Evolutionary conservation across 2,888 invertebrate species (phyloP), one percentile per base, ranked within the genome.

Genomic region (Invenusta paracnida): DNA sequence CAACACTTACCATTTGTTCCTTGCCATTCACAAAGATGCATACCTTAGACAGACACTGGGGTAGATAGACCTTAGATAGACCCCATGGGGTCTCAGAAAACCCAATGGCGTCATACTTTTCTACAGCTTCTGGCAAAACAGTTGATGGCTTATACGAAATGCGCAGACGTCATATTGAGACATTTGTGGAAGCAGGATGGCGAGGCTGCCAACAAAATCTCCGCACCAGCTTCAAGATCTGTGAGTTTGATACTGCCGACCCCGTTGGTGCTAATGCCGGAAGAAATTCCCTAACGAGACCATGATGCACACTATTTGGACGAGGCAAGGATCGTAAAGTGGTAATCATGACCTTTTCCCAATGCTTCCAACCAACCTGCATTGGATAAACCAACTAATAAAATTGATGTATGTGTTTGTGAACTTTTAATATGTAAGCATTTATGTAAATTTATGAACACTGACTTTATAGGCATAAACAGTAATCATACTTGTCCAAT

Each of bases 281-380:
- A 73, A 73, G 73, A 73, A 73, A 73, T 73, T 5, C 73, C 73
- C 5, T 73, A 73, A 25, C 73, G 27, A 73, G 73, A 73, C 27
- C 11, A 73, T 23, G 82, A 82, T 30, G 31, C 82, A 82, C 30
- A 29, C 29, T 30, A 30, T 82, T 2, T 30, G 82, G 82, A 82
- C 48, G 82, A 82, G 30, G 28, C 29, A 82, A 82, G 29, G 82
- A 82, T 30, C n/a, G 82, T 29, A 82, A 82, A 82, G 82, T 82
- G 82, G 82, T 27, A 82, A 82, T 29, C 31, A n/a, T n/a, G n/a
- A 30, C 11, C 31, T 82, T 27, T 82, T 82, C 82, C 82, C 30
- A 82, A 82, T 82, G 82, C 82, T 82, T 82, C 31, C 29, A 82
- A 82, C 82, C 82, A 82, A 82, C 82, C 29, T 82, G 82, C 82